Percentiles rank a stretch among this genome's conserved stretches.
Evolutionary conservation across 2,797 vertebrate species (phyloP).

Genomic region (Sebastes jordani): DNA sequence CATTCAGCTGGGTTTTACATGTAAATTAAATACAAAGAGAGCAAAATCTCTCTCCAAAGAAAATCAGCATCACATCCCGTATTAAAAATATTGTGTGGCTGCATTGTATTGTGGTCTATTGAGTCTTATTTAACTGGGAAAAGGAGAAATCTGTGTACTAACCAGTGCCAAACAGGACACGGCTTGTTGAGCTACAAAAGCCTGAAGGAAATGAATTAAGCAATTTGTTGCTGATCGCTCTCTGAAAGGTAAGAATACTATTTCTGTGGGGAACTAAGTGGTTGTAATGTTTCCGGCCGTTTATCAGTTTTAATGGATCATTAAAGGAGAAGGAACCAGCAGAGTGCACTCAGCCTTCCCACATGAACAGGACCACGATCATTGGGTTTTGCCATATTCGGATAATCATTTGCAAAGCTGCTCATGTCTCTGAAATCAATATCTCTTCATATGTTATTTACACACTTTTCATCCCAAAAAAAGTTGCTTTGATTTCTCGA

Average conservation of each 20-base stretch:
- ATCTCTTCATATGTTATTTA: neutral
- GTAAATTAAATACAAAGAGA: neutral
- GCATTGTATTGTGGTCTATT: neutral
- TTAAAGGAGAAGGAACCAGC: slow-evolving; percentile 20
- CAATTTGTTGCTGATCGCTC: slow-evolving; percentile 18
- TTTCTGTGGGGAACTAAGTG: slow-evolving; percentile 48
- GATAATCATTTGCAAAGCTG: slow-evolving; percentile 13
- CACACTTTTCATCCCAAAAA: neutral
- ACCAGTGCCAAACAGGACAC: neutral
- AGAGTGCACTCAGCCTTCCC: slow-evolving; percentile 52
- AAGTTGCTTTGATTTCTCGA: neutral
- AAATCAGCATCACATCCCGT: neutral
- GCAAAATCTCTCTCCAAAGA: neutral
- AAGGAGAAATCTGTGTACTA: neutral
- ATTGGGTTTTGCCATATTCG: neutral
- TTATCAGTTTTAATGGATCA: slow-evolving; percentile 56
- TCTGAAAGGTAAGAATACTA: slow-evolving; percentile 29
- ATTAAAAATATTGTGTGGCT: neutral
- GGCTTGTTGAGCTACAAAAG: slow-evolving; percentile 11
- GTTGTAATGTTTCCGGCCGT: slow-evolving; percentile 44
- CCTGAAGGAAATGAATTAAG: slow-evolving; percentile 16
- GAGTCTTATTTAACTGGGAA: neutral
- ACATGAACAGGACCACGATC: slow-evolving; percentile 2
- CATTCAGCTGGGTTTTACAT: neutral
- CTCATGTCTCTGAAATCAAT: slow-evolving; percentile 10